phyloP scores from a whole-genome alignment of 2,888 invertebrate species.

The Pristionchus maxplancki region DNA sequence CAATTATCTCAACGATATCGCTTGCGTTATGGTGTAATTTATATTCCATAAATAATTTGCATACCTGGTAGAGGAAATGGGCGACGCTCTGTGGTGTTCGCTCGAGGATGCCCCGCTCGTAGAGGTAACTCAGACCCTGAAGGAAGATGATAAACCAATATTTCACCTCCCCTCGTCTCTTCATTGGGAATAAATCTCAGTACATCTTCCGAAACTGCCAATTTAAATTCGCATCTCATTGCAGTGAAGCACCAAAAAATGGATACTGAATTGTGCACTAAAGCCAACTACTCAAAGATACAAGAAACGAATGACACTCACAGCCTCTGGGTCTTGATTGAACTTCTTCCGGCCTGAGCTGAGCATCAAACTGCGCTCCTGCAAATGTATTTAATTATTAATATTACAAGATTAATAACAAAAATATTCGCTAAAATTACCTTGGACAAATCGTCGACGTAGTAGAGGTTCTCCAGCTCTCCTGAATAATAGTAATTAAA shows the following conservation, averaged over 20 bases:
- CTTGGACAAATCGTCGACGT: slow-evolving; percentile 63
- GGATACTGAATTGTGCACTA: no score
- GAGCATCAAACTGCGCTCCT: slow-evolving; percentile 56
- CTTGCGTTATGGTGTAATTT: no score
- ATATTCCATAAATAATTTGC: no score
- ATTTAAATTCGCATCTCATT: no score
- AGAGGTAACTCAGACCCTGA: slow-evolving; percentile 61
- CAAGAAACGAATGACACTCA: not conserved
- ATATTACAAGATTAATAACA: not conserved
- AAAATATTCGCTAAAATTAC: not conserved
- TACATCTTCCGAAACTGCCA: no score
- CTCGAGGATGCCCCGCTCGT: slow-evolving; percentile 58
- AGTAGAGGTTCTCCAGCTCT: slow-evolving; percentile 66
- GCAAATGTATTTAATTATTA: not conserved
- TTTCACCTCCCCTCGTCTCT: slow-evolving; percentile 19
- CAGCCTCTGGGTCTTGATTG: slow-evolving; percentile 53
- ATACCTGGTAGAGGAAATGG: slow-evolving; percentile 59
- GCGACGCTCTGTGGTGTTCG: slow-evolving; percentile 60
- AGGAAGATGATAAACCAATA: not conserved
- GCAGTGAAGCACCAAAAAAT: no score
- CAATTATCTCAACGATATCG: no score
- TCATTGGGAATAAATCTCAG: no score
- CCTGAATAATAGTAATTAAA: not conserved
- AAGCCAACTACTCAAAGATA: not conserved
- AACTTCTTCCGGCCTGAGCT: slow-evolving; percentile 61